phyloP scores from a whole-genome alignment of 2,797 vertebrate species.

The Tiaroga cobitis region DNA sequence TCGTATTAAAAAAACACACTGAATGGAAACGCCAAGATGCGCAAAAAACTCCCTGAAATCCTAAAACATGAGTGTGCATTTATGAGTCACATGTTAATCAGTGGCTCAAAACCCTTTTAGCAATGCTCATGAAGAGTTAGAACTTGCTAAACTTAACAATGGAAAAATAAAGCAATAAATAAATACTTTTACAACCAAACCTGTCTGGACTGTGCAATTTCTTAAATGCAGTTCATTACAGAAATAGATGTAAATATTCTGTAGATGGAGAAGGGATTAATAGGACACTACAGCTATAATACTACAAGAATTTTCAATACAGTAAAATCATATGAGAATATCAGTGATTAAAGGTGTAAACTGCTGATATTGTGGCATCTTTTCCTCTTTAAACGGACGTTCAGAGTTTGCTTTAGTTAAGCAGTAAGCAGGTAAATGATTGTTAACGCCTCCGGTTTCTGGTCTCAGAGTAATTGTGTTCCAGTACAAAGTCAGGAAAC shows the following conservation, averaged over 20 bases:
- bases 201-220: not conserved
- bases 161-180: not conserved
- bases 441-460: conserved; percentile 40
- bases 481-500: conserved; percentile 67
- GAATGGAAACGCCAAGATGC: too few species aligned
- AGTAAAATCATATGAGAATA: not conserved
- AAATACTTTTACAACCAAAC: not conserved
- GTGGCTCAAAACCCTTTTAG: conserved; percentile 23
- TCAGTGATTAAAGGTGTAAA: not conserved
- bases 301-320: not conserved
- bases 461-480: conserved; percentile 57
- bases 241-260: not conserved
- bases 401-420: conserved; percentile 52
- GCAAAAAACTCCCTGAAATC: conserved; percentile 9
- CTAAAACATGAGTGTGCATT: conserved; percentile 18
- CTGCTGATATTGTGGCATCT: not conserved
- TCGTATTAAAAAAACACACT: too few species aligned
- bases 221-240: not conserved
- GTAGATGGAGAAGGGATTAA: conserved; percentile 7
- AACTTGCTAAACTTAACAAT: conserved; percentile 7
- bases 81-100: conserved; percentile 34
- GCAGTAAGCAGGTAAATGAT: conserved; percentile 62
- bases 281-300: not conserved
- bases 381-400: not conserved
- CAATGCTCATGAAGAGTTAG: conserved; percentile 29